These are phyloP conservation scores for Chlamydotis undulata DNA, from an alignment of 2,113 vertebrate genomes.

Conservation along the genomic window DNA sequence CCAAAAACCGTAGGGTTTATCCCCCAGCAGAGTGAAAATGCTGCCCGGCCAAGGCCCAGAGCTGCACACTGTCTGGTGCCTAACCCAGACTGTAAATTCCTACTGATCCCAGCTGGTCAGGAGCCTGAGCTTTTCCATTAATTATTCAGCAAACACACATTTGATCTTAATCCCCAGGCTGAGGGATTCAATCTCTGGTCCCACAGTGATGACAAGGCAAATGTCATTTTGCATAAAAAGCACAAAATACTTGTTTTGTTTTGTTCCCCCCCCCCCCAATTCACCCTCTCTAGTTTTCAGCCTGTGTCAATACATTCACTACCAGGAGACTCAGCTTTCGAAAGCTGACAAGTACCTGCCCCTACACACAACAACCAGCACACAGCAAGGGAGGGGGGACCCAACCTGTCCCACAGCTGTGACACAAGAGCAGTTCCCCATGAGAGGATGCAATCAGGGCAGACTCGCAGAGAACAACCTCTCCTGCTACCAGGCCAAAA, in stretches of 20 bases:
- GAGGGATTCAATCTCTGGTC: background rate
- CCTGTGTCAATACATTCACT: background rate
- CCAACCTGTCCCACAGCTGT: background rate
- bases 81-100: background rate
- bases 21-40: background rate
- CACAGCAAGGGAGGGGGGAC: background rate
- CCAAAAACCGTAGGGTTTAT: background rate
- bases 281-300: background rate
- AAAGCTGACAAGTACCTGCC: rapidly evolving
- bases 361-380: rapidly evolving
- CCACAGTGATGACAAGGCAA: background rate
- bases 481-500: background rate
- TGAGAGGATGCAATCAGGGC: background rate
- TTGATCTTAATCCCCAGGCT: background rate
- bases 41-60: background rate
- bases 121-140: background rate
- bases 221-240: background rate
- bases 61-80: background rate
- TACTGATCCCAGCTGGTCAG: background rate
- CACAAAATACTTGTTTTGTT: background rate
- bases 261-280: background rate
- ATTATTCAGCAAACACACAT: background rate
- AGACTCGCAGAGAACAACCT: rapidly evolving
- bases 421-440: background rate
- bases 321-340: background rate